Evolutionary conservation across 2,797 vertebrate genomes (phyloP), one percentile per base, ranked within the genome.

Genomic region (Cossypha niveicapilla): DNA sequence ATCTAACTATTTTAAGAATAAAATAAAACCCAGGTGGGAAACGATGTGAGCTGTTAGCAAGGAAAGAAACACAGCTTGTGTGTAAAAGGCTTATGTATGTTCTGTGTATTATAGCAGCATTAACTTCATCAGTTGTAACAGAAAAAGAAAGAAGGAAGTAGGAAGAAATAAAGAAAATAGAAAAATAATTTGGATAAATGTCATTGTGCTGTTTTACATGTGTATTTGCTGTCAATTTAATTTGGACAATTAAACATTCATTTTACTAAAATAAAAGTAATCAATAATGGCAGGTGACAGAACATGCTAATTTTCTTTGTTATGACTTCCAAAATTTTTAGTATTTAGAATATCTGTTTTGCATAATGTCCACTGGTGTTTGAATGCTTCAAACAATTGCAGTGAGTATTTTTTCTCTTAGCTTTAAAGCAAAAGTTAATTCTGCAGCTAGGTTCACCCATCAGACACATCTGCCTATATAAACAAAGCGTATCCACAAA

Each of bases 231-330:
- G 19, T 80, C 65, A 42, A 58, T 85, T 95, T 94, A 75, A 51
- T 85, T 67, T 92, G 51, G 92, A 78, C 7, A 67, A 56, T 18
- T 50, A 70, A 82, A 75, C 14, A 67, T 85, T 63, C 86, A n/a
- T 94, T 96, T 91, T 42, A 39, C 47, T 80, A 62, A 91, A 79
- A 65, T 85, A 89, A 84, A 88, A 86, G 12, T 71, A 82, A 72
- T 37, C 44, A 63, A 27, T 66, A 77, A 91, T 42, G 34, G 7
- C 7, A 87, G 51, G 32, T 91, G 73, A 67, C 42, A 81, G 37
- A 76, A 73, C 9, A n/a, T 5, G 17, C 4, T 68, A 1, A 41
- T 92, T 92, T 86, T 67, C 51, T 66, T 88, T 73, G 62, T 86
- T 70, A 68, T 47, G 7, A 7, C n/a, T 86, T 87, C 30, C 62